These are phyloP conservation scores for Drosophila littoralis DNA, from an alignment of 1,140 invertebrate genomes.

Conservation along the genomic window DNA sequence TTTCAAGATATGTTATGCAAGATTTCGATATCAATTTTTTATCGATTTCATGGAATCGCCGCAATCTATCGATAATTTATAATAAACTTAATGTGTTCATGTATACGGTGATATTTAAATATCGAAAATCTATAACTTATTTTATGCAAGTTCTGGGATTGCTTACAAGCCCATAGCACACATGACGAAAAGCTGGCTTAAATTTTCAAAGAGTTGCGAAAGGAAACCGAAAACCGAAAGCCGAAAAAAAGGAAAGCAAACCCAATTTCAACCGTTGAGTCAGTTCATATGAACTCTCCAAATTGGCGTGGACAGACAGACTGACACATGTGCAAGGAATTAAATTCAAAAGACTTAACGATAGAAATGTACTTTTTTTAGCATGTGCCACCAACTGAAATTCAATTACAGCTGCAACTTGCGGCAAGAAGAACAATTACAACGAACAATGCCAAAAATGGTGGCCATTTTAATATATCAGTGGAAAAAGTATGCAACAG, in stretches of 20 bases:
- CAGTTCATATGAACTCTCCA: conserved; percentile 5
- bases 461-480: conserved; percentile 73
- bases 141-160: no score
- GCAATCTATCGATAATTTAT: no score
- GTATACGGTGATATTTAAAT: no score
- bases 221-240: background rate
- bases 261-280: background rate
- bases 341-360: conserved; percentile 20
- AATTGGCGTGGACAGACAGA: conserved; percentile 6
- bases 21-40: no score
- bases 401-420: conserved; percentile 69
- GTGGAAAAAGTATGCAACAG: conserved; percentile 44
- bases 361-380: background rate
- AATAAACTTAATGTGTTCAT: no score
- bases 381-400: conserved; percentile 40
- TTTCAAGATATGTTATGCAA: no score
- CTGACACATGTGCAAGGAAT: conserved; percentile 25
- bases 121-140: no score
- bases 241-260: background rate
- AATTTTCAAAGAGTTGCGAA: background rate
- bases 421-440: conserved; percentile 61
- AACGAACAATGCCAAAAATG: conserved; percentile 62
- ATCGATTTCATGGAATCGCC: no score
- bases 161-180: no score
- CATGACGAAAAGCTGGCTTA: no score